Evolutionary conservation across 2,888 invertebrate species (phyloP), one percentile per base, ranked within the genome.

Genomic region (Lacanobia wlatinum): DNA sequence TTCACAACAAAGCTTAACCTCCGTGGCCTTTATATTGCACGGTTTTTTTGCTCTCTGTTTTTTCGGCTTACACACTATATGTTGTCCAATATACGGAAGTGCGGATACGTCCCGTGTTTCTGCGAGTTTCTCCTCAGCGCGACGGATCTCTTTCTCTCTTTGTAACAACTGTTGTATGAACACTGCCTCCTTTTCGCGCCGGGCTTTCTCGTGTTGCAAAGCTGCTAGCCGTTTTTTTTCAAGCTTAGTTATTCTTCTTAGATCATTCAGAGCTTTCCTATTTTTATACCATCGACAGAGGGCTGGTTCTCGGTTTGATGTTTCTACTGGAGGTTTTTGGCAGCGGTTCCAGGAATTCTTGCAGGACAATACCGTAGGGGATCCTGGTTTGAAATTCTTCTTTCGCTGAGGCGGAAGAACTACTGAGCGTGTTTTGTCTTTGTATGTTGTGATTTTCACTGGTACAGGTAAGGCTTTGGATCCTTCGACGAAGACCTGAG

Each of bases 391-490:
- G 46, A 16, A 16, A 12, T 0, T 48, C 4, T 48, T 59, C 48
- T 53, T 68, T 48, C 12, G 14, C 18, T 12, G 38, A n/a, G 68
- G 21, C 0, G 12, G 53, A 34, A 60, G 59, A 60, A 69, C 68
- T 48, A 21, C 68, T 23, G 28, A 63, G 12, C 71, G 62, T 8
- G 65, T 67, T 58, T 58, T 73, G 43, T 78, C 73, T 52, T 80
- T 84, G 81, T 86, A 87, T 8, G 82, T 83, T 3, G 83, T 84
- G 67, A 90, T 82, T 23, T 83, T 82, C 61, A 91, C 69, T 4
- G 91, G 88, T 5, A 88, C 68, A 18, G 89, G 78, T 7, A 90
- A 76, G 14, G 75, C 80, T 14, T 67, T 84, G 60, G 88, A 86
- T 43, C 89, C 83, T 64, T 88, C 88, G 64, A 90, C 69, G 68